Percentiles rank a stretch among this genome's conserved stretches.
phyloP scores from a whole-genome alignment of 2,888 invertebrate genomes.

The Eristalinus sepulchralis region DNA sequence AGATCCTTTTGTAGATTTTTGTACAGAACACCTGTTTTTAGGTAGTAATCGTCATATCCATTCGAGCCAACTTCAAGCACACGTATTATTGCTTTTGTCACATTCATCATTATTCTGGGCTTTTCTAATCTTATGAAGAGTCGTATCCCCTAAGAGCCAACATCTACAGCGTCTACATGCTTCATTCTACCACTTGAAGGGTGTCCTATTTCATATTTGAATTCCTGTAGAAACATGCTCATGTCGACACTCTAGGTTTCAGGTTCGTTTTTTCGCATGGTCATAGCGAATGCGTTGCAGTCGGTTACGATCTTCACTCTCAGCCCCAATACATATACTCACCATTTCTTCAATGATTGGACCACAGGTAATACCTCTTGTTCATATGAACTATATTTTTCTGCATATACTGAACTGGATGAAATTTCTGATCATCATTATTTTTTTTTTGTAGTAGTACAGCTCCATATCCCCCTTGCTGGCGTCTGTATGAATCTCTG shows the following conservation, averaged over 20 bases:
- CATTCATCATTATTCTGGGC: background rate
- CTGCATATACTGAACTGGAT: constrained; percentile 70
- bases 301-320: background rate
- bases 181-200: background rate
- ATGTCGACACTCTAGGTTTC: constrained; percentile 7
- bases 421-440: constrained; percentile 55
- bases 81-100: constrained; percentile 1
- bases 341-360: constrained; percentile 67
- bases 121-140: background rate
- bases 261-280: constrained; percentile 12
- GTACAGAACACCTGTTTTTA: background rate
- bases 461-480: constrained; percentile 64
- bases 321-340: constrained; percentile 17
- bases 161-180: background rate
- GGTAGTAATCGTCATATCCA: background rate
- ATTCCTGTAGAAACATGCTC: constrained; percentile 31
- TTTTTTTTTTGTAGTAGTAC: constrained; percentile 68
- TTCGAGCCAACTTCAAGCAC: background rate
- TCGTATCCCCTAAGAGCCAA: background rate
- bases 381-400: constrained; percentile 69
- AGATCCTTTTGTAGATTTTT: background rate
- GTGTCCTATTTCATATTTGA: background rate
- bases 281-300: constrained; percentile 19
- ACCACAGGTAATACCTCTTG: constrained; percentile 71
- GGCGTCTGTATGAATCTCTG: constrained; percentile 14